A percentile compares a stretch with the other conserved stretches of the same genome.
phyloP scores from a whole-genome alignment of 30 jellyfish, hydroid and myxozoan species.

The Chironex yamaguchii region DNA sequence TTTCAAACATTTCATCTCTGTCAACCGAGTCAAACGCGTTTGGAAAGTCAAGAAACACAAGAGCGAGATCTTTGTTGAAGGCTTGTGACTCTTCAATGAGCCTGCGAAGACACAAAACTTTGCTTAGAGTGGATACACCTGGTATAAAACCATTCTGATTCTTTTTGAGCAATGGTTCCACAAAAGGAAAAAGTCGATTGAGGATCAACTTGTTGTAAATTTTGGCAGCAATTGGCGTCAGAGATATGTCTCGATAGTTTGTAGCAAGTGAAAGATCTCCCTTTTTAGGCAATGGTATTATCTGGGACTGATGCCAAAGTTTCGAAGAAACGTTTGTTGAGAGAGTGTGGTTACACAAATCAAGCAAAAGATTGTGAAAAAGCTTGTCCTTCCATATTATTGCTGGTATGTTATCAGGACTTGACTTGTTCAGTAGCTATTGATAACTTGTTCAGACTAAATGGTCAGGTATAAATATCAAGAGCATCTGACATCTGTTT shows the following conservation, averaged over 20 bases:
- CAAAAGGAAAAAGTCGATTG: conserved; percentile 21
- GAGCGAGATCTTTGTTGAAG: not conserved
- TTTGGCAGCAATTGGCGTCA: conserved; percentile 30
- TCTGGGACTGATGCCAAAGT: not conserved
- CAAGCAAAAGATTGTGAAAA: no score
- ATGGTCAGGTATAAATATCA: no score
- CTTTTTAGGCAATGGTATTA: not conserved
- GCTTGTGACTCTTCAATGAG: conserved; percentile 4
- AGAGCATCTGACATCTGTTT: no score
- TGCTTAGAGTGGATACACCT: conserved; percentile 24
- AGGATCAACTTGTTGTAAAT: conserved; percentile 26
- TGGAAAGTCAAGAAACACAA: conserved; percentile 1
- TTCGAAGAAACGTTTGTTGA: not conserved
- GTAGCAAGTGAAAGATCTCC: conserved; percentile 11
- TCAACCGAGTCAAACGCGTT: conserved; percentile 29
- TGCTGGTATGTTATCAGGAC: conserved; percentile 11
- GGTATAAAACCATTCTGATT: conserved; percentile 43
- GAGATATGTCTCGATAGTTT: conserved; percentile 26
- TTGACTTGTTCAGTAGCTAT: no score
- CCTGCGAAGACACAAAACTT: conserved; percentile 14
- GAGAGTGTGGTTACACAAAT: conserved; percentile 1
- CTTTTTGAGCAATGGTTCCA: conserved; percentile 16
- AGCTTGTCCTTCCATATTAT: not conserved
- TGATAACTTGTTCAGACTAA: no score
- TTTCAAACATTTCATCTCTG: conserved; percentile 32